Evolutionary conservation across 2,797 vertebrate genomes (phyloP), one percentile per base, ranked within the genome.

Genomic region (Manis crassicaudata): DNA sequence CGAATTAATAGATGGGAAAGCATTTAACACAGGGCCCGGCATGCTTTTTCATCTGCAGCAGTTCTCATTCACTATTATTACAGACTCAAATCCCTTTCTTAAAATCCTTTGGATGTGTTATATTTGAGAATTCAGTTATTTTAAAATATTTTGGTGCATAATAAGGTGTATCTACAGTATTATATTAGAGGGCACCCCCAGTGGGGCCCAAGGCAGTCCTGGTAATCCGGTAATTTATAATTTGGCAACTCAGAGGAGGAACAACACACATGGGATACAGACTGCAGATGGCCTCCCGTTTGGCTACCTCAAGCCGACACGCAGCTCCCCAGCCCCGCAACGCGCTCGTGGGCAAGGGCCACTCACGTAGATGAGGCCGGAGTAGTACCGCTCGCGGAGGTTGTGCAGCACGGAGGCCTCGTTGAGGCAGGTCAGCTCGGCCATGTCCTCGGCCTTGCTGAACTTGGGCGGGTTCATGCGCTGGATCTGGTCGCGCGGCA

Each of bases 391-490:
- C 83, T 99, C 99, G 17, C 99, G 98, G 56, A 99, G 99, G 98
- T 99, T 99, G 98, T 99, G 99, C 95, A 99, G 98, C 88, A 99
- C 99, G 0, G 99, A 99, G 29, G 99, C 99, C 97, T 99, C 99
- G 0, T 99, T 99, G 96, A 99, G 99, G 98, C 99, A 99, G 95
- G 99, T 99, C 95, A 99, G 99, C 96, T 99, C 99, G 0, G 99
- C 99, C 99, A 99, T 99, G 98, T 99, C 99, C 97, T 99, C 99
- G 37, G 99, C 99, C 98, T 99, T 99, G 97, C 99, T 99, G 98
- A 99, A 99, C 94, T 99, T 99, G 0, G 99, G 99, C 0, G 99
- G 99, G 98, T 99, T 99, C 99, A 99, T 99, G 81, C 99, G 98
- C 98, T 99, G 99, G 77, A 99, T 98, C 97, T 99, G 99, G 98